phyloP scores from a whole-genome alignment of 2,888 invertebrate species.

The Isotomurus palustris region DNA sequence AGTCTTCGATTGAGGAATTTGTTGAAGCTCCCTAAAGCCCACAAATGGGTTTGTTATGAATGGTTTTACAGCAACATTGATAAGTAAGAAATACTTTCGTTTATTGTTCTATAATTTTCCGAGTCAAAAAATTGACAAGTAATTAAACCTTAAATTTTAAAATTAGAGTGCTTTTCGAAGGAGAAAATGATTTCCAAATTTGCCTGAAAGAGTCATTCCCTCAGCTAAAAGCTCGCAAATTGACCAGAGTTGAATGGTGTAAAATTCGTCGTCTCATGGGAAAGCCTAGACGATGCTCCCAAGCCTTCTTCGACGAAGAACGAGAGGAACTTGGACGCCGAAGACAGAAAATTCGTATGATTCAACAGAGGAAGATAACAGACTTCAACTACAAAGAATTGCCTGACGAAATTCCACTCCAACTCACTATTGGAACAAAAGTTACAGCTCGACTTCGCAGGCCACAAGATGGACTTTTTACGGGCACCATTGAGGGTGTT shows the following conservation, averaged over 20 bases:
- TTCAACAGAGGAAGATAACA: slow-evolving; percentile 81
- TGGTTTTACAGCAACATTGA: slow-evolving; percentile 99
- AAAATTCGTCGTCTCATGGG: slow-evolving; percentile 94
- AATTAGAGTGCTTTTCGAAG: slow-evolving; percentile 79
- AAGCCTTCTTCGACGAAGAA: slow-evolving; percentile 92
- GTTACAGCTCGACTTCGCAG: slow-evolving; percentile 82
- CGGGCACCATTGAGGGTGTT: slow-evolving; percentile 89
- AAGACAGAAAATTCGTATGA: slow-evolving; percentile 80
- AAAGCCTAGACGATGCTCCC: slow-evolving; percentile 87
- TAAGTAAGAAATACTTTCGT: slow-evolving; percentile 57
- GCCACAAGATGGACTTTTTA: slow-evolving; percentile 93
- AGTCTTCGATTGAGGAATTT: slow-evolving; percentile 85
- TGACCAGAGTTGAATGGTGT: slow-evolving; percentile 90
- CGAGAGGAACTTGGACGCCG: slow-evolving; percentile 82
- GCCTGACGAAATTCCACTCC: slow-evolving; percentile 90
- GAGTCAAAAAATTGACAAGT: not conserved
- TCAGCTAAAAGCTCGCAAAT: slow-evolving; percentile 72
- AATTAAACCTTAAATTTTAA: not conserved
- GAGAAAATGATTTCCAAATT: slow-evolving; percentile 93
- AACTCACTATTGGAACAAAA: slow-evolving; percentile 90
- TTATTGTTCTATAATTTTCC: not conserved
- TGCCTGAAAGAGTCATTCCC: slow-evolving; percentile 93
- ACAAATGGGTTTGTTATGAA: slow-evolving; percentile 99
- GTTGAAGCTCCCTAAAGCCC: slow-evolving; percentile 94
- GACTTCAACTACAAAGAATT: slow-evolving; percentile 76